Percentiles rank a stretch among this genome's conserved stretches.
These are phyloP conservation scores for Catamblyrhynchus diadema DNA, from an alignment of 2,797 vertebrate species.

Conservation along the genomic window DNA sequence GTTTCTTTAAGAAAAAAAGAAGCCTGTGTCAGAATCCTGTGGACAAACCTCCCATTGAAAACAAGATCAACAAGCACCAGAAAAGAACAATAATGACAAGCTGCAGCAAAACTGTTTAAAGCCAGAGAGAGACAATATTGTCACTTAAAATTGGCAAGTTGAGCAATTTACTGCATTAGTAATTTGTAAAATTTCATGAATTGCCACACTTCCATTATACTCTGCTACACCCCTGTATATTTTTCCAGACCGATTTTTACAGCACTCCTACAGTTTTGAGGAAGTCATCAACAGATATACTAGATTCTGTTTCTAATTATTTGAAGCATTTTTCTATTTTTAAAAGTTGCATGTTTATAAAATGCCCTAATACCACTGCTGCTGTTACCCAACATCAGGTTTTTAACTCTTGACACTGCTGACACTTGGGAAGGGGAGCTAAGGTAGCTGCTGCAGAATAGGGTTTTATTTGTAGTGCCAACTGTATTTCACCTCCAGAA, in stretches of 20 bases:
- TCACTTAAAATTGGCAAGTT: neutral
- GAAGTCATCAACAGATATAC: neutral
- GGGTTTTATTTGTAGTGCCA: neutral
- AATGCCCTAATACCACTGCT: neutral
- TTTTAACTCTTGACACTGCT: neutral
- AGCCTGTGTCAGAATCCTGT: neutral
- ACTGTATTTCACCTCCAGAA: neutral
- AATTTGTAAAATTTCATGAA: neutral
- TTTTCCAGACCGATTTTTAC: neutral
- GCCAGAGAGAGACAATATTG: neutral
- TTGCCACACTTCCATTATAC: neutral
- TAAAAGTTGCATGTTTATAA: neutral
- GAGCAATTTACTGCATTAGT: neutral
- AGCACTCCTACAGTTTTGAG: neutral
- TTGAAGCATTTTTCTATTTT: neutral
- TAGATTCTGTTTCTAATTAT: neutral
- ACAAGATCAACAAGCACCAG: neutral
- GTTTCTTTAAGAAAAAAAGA: neutral
- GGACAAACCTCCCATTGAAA: neutral
- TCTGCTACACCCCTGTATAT: neutral
- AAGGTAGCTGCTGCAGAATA: neutral
- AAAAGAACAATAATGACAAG: neutral
- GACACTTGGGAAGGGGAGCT: neutral
- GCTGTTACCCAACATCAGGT: neutral
- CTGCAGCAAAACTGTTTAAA: neutral